phyloP scores from a whole-genome alignment of 1,140 invertebrate genomes.

The Drosophila repleta region DNA sequence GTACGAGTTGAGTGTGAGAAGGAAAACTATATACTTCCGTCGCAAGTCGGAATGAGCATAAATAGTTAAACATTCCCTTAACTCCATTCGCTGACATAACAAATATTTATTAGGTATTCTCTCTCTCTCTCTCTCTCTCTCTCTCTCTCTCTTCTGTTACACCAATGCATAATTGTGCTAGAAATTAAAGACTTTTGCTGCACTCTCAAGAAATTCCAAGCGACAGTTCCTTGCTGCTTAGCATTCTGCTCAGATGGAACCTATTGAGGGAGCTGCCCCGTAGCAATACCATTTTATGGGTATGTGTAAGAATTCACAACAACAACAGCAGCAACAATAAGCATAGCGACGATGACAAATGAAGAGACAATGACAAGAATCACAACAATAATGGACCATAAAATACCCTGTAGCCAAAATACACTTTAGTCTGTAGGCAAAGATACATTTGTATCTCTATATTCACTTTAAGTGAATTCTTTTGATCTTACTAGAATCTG shows the following conservation, averaged over 20 bases:
- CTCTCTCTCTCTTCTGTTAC: background rate
- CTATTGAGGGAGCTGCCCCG: slow-evolving; percentile 7
- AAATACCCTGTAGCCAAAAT: background rate
- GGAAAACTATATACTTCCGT: background rate
- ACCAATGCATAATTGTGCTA: slow-evolving; percentile 3
- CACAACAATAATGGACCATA: background rate
- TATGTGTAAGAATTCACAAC: slow-evolving; percentile 57
- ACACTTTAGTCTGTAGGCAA: too few species aligned
- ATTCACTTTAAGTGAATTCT: too few species aligned
- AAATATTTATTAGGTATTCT: background rate
- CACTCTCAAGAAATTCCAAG: slow-evolving; percentile 13
- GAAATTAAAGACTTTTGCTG: slow-evolving; percentile 1
- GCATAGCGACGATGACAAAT: slow-evolving; percentile 30
- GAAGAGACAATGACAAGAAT: slow-evolving; percentile 22
- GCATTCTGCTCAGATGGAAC: slow-evolving; percentile 56
- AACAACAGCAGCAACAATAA: slow-evolving; percentile 34
- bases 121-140: too few species aligned
- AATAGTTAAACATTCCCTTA: background rate
- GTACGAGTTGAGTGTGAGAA: background rate
- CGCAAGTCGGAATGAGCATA: background rate
- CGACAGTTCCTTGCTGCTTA: slow-evolving; percentile 41
- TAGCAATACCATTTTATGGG: slow-evolving; percentile 46
- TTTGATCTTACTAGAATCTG: too few species aligned
- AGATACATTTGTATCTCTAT: too few species aligned
- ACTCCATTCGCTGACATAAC: background rate